Evolutionary conservation across 2,888 invertebrate genomes (phyloP).

Genomic region (Drosophila borborema): DNA sequence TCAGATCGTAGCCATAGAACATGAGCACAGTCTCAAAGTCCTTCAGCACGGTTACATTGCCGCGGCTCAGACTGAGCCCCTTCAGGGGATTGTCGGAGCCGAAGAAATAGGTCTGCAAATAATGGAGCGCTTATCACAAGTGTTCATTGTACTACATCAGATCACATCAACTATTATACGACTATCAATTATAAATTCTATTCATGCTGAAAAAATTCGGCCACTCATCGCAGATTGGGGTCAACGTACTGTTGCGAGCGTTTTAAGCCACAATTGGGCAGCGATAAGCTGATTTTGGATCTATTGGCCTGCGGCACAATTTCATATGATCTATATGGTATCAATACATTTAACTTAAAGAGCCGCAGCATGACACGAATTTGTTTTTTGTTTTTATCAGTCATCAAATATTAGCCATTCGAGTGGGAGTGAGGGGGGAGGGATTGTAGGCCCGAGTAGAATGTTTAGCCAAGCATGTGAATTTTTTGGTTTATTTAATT

Average conservation of each 20-base stretch:
- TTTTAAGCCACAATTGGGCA: conserved; percentile 38
- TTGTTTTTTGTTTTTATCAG: conserved; percentile 46
- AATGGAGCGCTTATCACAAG: neutral
- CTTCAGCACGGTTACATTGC: conserved; percentile 91
- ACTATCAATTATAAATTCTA: conserved; percentile 61
- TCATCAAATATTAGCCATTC: conserved; percentile 37
- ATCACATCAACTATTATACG: neutral
- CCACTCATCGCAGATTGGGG: conserved; percentile 50
- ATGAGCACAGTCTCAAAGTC: conserved; percentile 90
- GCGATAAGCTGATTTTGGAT: conserved; percentile 33
- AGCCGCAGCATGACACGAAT: conserved; percentile 9
- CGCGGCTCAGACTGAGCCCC: conserved; percentile 91
- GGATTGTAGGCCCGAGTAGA: conserved; percentile 11
- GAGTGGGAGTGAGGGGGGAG: neutral
- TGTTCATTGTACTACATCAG: neutral
- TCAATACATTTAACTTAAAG: conserved; percentile 22
- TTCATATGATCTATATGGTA: conserved; percentile 25
- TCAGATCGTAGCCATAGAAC: conserved; percentile 93
- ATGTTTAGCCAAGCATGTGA: conserved; percentile 71
- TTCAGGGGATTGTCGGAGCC: conserved; percentile 93
- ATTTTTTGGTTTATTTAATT: conserved; percentile 27
- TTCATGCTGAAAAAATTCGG: conserved; percentile 52
- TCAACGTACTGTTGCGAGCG: conserved; percentile 61
- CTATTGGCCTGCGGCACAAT: conserved; percentile 46
- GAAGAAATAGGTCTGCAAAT: conserved; percentile 91